Base-by-base conservation (phyloP, 2,888 invertebrate species). In the Standfussiana lucernea region DNA sequence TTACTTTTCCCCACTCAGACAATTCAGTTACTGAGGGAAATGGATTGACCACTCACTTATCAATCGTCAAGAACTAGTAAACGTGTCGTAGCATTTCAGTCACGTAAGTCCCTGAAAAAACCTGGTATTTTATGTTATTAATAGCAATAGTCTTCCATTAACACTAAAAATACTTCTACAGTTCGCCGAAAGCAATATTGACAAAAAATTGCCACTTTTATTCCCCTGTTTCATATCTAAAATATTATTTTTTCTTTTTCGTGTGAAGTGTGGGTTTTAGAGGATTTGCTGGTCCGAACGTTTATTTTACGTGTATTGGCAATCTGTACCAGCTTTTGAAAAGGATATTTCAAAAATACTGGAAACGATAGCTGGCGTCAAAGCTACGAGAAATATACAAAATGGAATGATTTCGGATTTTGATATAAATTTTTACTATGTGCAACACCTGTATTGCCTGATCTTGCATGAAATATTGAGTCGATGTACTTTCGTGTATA, bases 221-320 rank as follows among this genome's bases (percentile, higher is more conserved):
- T 45, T 47, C 64, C 24, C 32, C 1, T 10, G 28, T 61, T 79
- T 40, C 32, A 76, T n/a, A 61, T 50, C 32, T 24, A 32, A 72
- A 79, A 62, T 37, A 68, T 65, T n/a, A n/a, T n/a, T n/a, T 68
- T 80, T 75, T 56, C 59, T 53, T 67, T 82, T 68, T 75, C 71
- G 64, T 42, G 47, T 69, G 84, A 79, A 72, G 68, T 75, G 79
- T 61, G 15, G 59, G 53, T 65, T 83, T 75, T 76, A 83, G 67
- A 68, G 62, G 69, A 45, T 73, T 67, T 72, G 50, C 59, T 18
- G 56, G 72, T 40, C 21, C 42, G 42, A 68, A 32, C 85, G 75
- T 80, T 84, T 82, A 82, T 82, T 84, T 84, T 50, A 61, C 76
- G 75, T 72, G 81, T 84, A 82, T 80, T 85, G 75, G 81, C 81